Evolutionary conservation across 2,797 vertebrate genomes (phyloP), one percentile per base, ranked within the genome.

Genomic region (Mus caroli): DNA sequence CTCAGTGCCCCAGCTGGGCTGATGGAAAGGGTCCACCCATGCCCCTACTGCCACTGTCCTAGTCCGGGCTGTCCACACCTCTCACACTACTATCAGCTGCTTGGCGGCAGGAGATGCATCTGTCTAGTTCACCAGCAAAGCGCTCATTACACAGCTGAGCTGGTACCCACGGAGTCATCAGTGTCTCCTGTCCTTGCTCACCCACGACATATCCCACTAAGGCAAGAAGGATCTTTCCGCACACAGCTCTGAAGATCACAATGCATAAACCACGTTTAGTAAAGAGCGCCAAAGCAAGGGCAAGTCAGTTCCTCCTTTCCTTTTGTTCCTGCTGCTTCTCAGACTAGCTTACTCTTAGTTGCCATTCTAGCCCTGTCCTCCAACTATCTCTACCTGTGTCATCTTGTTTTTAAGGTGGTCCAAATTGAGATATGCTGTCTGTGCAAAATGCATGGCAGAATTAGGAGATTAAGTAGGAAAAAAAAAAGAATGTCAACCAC

Each of bases 401-500:
- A 50, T 52, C n/a, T 2, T 6, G 40, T 69, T 40, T 43, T 17
- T 85, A 84, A 31, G 10, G 28, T 73, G 75, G 17, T 56, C 37
- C 60, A 78, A 91, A 95, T 3, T 56, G n/a, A 91, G 52, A 86
- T 62, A 34, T 34, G 37, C 54, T 40, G 0, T 69, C 50, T 73
- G 31, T 91, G 62, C 60, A 91, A 90, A 91, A 69, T 62, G n/a
- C 52, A 91, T 22, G 24, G 24, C 24, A 93, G 24, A 90, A 37
- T 83, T 77, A 46, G 73, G 94, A 96, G 34, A 92, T n/a, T 71
- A 82, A 37, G 6, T 64, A 83, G n/a, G 58, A 56, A 75, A 92
- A 95, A 14, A 93, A 19, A 40, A 46, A 34, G 8, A 94, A 58
- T 75, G 26, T 62, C 56, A 40, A 75, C 31, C 82, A 69, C 37